Evolutionary conservation across 2,113 vertebrate genomes (phyloP).

Genomic region (Ptilonorhynchus violaceus): DNA sequence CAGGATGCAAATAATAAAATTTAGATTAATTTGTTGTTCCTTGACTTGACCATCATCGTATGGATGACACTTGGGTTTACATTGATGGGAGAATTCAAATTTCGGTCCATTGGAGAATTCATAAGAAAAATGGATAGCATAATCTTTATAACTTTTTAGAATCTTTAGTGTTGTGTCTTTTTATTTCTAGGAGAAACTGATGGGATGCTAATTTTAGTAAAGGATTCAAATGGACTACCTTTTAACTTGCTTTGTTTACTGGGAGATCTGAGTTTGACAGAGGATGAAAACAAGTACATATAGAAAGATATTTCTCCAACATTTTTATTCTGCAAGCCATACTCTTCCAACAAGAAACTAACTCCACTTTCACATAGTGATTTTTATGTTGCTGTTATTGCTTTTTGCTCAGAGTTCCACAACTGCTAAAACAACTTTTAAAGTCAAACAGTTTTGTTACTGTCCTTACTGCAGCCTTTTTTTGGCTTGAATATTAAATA

Average conservation of each 20-base stretch:
- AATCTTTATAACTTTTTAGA: not conserved
- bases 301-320: not conserved
- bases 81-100: not conserved
- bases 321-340: not conserved
- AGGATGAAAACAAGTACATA: not conserved
- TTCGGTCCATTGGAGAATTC: not conserved
- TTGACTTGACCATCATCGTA: not conserved
- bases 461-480: not conserved
- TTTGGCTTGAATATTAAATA: not conserved
- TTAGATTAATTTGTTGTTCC: not conserved
- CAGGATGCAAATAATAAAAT: not conserved
- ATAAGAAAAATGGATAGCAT: not conserved
- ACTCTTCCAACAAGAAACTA: not conserved
- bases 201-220: not conserved
- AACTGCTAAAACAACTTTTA: not conserved
- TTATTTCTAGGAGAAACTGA: not conserved
- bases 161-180: not conserved
- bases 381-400: not conserved
- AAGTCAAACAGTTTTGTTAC: not conserved
- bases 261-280: not conserved
- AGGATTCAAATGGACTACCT: not conserved
- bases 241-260: not conserved
- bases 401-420: not conserved
- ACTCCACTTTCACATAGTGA: not conserved
- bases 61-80: accelerated